Evolutionary conservation across 64 coral and sea anemone genomes (phyloP), one percentile per base, ranked within the genome.

Genomic region (Montipora sp.): DNA sequence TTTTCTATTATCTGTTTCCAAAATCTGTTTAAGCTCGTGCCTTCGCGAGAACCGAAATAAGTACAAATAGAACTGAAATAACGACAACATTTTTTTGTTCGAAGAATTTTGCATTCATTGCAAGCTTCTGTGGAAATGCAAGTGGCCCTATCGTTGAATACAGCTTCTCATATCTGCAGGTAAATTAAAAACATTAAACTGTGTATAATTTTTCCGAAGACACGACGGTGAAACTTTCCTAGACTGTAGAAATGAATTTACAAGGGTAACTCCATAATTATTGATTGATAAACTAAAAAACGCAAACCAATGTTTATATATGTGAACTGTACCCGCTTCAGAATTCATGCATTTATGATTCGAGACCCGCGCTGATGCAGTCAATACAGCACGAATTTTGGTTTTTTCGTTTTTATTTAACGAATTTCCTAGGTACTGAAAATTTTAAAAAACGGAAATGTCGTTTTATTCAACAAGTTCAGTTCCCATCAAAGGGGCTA

Each of bases 41-140:
- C 14, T 11, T 63, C 60, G 60, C 53, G 11, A 57, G 1, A 11
- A 11, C 53, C 53, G 53, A 57, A 36, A 36, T 36, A 36, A 36
- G 36, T 36, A 36, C 36, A 36, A 36, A 36, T 36, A 36, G 36
- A 36, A 36, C 36, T 36, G 36, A 36, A 36, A 2, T 36, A 36
- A 36, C 36, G 53, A 8, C 53, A 57, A 57, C 53, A 57, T 11
- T 57, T 57, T 57, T 57, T 57, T 85, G 65, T 84, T 49, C 20
- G 3, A 10, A 85, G 82, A 85, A 85, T 66, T 85, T 85, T 85
- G 82, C 82, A 2, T 85, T 71, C 63, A 45, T 85, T 51, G 61
- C 63, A 72, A 85, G 82, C 82, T 85, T 85, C 82, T 85, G 82
- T 72, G 82, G 82, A 69, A 85, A 85, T 59, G 65, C 61, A 18